Evolutionary conservation across 1,140 invertebrate genomes (phyloP).

Genomic region (Tachypleus tridentatus): DNA sequence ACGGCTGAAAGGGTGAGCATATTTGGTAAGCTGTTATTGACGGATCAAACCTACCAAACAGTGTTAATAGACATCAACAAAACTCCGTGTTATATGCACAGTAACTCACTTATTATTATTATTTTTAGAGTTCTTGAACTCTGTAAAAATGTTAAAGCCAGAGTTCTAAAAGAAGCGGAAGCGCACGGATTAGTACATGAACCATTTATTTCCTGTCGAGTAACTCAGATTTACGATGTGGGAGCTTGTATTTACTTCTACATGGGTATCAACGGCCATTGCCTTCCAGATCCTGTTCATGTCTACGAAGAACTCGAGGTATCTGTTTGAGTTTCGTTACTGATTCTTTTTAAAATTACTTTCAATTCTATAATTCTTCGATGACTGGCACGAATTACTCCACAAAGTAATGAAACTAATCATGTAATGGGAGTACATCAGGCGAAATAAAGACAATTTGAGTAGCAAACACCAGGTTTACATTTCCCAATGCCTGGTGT

Average conservation of each 20-base stretch:
- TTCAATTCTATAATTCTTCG: too few species aligned
- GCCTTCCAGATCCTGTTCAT: slow-evolving; percentile 56
- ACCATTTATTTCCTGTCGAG: slow-evolving; percentile 58
- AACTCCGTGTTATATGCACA: background rate
- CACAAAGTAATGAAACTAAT: too few species aligned
- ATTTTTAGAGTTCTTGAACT: slow-evolving; percentile 52
- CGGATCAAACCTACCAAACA: background rate
- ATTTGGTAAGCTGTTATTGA: background rate
- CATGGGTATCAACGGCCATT: slow-evolving; percentile 74
- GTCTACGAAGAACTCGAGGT: slow-evolving; percentile 62
- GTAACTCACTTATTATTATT: background rate
- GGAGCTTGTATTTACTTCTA: slow-evolving; percentile 98
- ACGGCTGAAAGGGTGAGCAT: background rate
- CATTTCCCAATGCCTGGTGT: too few species aligned
- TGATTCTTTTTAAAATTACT: too few species aligned
- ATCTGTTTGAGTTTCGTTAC: background rate
- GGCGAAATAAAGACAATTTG: too few species aligned
- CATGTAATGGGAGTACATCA: too few species aligned
- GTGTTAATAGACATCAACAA: background rate
- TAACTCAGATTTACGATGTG: slow-evolving; percentile 94
- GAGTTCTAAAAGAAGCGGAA: slow-evolving; percentile 53
- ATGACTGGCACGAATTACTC: too few species aligned
- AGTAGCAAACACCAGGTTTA: too few species aligned
- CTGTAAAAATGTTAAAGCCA: slow-evolving; percentile 77
- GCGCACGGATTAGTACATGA: slow-evolving; percentile 44